Conservation (phyloP, 2,888 invertebrate genomes). For the Hecatera dysodea region DNA sequence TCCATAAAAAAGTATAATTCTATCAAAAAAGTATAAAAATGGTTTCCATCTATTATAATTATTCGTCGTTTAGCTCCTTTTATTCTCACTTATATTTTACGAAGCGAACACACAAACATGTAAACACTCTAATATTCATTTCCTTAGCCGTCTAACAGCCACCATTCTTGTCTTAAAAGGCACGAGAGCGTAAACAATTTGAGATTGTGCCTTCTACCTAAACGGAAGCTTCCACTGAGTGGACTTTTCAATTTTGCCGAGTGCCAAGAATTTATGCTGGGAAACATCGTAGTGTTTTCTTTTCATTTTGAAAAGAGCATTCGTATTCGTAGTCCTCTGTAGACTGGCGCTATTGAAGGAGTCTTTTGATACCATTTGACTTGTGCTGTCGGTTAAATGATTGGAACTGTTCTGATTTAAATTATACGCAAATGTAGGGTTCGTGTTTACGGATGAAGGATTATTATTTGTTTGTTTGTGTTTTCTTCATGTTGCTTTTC, state of each 20-base stretch:
- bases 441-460: neutral
- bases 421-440: neutral
- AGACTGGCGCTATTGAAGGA: conserved; percentile 64
- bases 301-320: conserved; percentile 87
- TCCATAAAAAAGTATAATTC: neutral
- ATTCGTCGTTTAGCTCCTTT: conserved; percentile 32
- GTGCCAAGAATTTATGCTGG: conserved; percentile 84
- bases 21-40: neutral
- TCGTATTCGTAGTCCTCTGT: conserved; percentile 67
- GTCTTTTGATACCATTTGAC: conserved; percentile 64
- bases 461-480: neutral
- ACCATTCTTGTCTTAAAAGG: conserved; percentile 78
- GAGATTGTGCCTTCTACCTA: conserved; percentile 81
- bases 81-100: conserved; percentile 42
- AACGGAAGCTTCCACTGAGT: conserved; percentile 82
- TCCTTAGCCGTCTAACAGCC: conserved; percentile 66
- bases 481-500: neutral
- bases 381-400: conserved; percentile 53
- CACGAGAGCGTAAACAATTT: conserved; percentile 84
- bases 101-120: conserved; percentile 59
- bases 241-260: conserved; percentile 89
- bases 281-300: conserved; percentile 82
- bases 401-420: conserved; percentile 53
- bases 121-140: conserved; percentile 68
- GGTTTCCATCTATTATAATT: conserved; percentile 33